A percentile compares a stretch with the other conserved stretches of the same genome.
Conservation (phyloP, 2,113 vertebrate species). For the Triplophysa tibetana region DNA sequence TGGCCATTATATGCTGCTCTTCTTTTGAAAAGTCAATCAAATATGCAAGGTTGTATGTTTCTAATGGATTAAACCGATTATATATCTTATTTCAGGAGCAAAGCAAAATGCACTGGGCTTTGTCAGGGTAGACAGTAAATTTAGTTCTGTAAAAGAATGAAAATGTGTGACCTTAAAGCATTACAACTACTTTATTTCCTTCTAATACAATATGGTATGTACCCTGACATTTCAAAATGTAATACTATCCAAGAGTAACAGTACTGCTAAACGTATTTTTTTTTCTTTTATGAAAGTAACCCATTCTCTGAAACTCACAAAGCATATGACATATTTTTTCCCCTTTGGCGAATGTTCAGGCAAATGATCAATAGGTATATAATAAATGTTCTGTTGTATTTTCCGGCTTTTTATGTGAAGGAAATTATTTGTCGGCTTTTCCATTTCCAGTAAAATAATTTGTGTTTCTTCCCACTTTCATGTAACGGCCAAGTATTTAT, state of each 20-base stretch:
- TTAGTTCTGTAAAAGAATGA: no score
- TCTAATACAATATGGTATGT: neutral
- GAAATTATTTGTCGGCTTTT: neutral
- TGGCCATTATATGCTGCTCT: neutral
- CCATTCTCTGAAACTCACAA: neutral
- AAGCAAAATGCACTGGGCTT: neutral
- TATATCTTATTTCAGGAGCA: neutral
- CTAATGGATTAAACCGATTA: neutral
- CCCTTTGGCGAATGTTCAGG: neutral
- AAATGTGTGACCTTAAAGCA: no score
- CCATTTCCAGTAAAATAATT: neutral
- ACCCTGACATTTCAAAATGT: neutral
- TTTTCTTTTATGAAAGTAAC: neutral
- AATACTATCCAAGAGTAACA: neutral
- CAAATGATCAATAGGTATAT: neutral
- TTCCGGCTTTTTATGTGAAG: neutral
- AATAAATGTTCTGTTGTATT: neutral
- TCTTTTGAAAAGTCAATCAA: neutral
- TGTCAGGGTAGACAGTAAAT: no score
- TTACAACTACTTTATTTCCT: no score
- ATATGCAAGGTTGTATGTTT: neutral
- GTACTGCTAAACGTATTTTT: neutral
- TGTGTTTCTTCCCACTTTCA: neutral
- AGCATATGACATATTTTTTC: neutral
- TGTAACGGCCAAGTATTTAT: slow-evolving; percentile 1